Conservation (phyloP, 2,113 vertebrate species). For the Centropristis striata region DNA sequence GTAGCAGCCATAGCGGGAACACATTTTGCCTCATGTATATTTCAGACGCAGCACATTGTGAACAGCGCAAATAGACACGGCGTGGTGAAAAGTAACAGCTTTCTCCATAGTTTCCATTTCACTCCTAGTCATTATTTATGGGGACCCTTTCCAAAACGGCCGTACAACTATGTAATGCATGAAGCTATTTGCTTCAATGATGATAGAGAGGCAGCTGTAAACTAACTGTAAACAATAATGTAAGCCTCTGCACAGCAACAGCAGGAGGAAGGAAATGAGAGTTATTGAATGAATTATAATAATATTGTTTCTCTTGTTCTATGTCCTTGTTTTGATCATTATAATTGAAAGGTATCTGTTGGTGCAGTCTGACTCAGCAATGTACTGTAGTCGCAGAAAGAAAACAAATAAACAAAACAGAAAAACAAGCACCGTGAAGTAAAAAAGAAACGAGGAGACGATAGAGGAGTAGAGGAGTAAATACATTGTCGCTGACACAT, state of each 20-base stretch:
- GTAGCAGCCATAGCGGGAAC: constrained; percentile 42
- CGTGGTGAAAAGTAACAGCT: constrained; percentile 68
- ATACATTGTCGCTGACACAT: neutral
- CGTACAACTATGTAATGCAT: constrained; percentile 58
- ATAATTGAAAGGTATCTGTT: neutral
- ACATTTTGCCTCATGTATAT: constrained; percentile 78
- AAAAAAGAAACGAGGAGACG: neutral
- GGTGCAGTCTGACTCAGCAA: neutral
- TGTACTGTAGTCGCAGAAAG: neutral
- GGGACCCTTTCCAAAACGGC: constrained; percentile 62
- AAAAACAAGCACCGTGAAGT: neutral
- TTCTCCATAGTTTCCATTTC: constrained; percentile 72
- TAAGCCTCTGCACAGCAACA: constrained; percentile 25
- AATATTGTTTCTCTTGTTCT: constrained; percentile 8
- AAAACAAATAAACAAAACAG: no score
- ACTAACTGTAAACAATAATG: constrained; percentile 54
- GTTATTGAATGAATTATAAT: constrained; percentile 24
- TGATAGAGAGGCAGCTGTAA: constrained; percentile 67
- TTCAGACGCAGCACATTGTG: constrained; percentile 68
- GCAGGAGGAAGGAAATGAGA: constrained; percentile 17
- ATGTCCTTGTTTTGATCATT: constrained; percentile 29
- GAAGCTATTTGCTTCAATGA: constrained; percentile 64
- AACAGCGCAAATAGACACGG: constrained; percentile 46
- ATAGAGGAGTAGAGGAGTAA: neutral
- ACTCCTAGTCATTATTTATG: constrained; percentile 73